phyloP scores from a whole-genome alignment of 2,113 vertebrate species.

The Phrynosoma platyrhinos region DNA sequence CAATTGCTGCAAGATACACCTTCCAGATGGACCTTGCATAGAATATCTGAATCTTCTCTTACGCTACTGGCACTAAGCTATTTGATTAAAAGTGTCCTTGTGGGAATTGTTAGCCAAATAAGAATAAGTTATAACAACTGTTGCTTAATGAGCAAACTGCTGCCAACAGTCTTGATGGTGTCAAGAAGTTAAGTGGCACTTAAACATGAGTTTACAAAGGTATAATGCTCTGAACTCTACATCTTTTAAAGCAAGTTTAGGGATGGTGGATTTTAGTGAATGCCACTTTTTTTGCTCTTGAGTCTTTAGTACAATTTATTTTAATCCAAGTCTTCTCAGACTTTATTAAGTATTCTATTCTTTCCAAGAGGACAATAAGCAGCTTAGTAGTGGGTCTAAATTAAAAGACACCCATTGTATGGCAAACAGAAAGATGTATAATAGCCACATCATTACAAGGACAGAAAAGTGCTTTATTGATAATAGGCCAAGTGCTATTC shows the following conservation, averaged over 20 bases:
- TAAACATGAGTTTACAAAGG: constrained; percentile 42
- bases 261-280: background rate
- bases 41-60: constrained; percentile 42
- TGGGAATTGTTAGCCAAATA: constrained; percentile 43
- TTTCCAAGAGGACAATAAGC: background rate
- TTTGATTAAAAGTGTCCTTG: constrained; percentile 45
- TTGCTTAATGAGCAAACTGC: constrained; percentile 36
- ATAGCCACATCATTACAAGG: background rate
- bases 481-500: constrained; percentile 27
- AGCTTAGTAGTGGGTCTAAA: background rate
- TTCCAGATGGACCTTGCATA: constrained; percentile 49
- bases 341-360: constrained; percentile 4
- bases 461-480: constrained; percentile 12
- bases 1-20: constrained; percentile 48
- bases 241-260: background rate
- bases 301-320: constrained; percentile 36
- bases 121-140: constrained; percentile 41
- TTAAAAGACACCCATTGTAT: background rate
- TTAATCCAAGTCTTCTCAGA: constrained; percentile 24
- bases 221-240: background rate
- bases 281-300: constrained; percentile 1
- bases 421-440: background rate
- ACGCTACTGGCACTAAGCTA: constrained; percentile 29
- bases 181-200: constrained; percentile 44
- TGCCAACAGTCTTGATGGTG: constrained; percentile 46